phyloP scores from a whole-genome alignment of 1,140 invertebrate genomes.

The Diabrotica virgifera region DNA sequence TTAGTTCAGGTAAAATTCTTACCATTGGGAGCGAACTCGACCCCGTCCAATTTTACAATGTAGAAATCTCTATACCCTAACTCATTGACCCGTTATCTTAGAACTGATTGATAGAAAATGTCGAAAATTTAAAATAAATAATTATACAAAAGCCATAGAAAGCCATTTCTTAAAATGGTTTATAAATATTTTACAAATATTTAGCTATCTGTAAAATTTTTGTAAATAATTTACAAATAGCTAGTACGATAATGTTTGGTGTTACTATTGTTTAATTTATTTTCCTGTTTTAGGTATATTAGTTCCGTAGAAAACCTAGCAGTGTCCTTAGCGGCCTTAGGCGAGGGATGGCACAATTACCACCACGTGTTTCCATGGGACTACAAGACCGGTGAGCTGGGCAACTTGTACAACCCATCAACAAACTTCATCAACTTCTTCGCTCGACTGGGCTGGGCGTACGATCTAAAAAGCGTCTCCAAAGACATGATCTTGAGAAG shows the following conservation, averaged over 20 bases:
- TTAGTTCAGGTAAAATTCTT: no score
- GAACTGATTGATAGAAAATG: no score
- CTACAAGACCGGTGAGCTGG: slow-evolving; percentile 81
- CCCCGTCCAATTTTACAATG: no score
- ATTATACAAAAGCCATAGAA: no score
- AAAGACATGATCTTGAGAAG: slow-evolving; percentile 60
- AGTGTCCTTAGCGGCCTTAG: slow-evolving; percentile 68
- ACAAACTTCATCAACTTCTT: slow-evolving; percentile 72
- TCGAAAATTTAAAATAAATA: no score
- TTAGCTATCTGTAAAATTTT: no score
- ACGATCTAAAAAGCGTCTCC: slow-evolving; percentile 65
- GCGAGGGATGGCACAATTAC: slow-evolving; percentile 93
- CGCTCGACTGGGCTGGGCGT: slow-evolving; percentile 70
- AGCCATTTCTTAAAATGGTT: background rate
- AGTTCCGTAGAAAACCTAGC: slow-evolving; percentile 68
- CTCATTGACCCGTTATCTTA: no score
- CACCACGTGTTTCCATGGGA: slow-evolving; percentile 91
- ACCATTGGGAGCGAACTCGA: no score
- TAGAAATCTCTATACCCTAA: no score
- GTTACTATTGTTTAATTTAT: background rate
- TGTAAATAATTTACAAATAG: no score
- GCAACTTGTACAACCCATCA: slow-evolving; percentile 63
- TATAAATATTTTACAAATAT: no score
- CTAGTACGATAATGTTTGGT: background rate
- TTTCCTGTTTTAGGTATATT: slow-evolving; percentile 58